Conservation (phyloP, 2,113 vertebrate genomes). For the Mungos mungo region DNA sequence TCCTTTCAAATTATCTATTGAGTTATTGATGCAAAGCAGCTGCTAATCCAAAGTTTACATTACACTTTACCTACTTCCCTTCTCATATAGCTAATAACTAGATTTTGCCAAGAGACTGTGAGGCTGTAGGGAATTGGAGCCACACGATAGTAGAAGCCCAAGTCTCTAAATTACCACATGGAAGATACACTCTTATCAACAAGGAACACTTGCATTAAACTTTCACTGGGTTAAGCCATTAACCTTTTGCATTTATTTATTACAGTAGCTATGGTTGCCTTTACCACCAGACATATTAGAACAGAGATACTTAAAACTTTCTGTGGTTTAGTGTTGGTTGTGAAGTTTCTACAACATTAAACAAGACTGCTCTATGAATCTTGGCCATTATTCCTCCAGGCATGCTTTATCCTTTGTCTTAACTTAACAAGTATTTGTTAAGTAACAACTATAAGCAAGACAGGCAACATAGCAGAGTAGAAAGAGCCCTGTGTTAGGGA, state of each 20-base stretch:
- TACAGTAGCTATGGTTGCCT: neutral
- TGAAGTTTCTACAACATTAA: neutral
- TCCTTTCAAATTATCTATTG: neutral
- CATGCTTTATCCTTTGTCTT: neutral
- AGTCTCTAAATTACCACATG: neutral
- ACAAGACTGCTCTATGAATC: neutral
- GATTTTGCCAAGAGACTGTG: constrained; percentile 14
- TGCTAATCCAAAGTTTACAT: neutral
- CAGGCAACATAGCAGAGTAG: neutral
- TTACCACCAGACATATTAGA: neutral
- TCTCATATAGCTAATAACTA: neutral
- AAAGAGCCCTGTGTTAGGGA: neutral
- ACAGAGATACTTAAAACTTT: neutral
- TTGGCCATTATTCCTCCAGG: neutral
- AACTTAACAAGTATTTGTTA: neutral
- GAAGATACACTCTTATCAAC: neutral
- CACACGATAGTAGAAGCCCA: neutral
- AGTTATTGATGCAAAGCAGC: constrained; percentile 34
- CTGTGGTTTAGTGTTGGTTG: neutral
- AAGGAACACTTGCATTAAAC: neutral
- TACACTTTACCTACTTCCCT: neutral
- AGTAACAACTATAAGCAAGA: neutral
- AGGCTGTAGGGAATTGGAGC: neutral
- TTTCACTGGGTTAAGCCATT: neutral
- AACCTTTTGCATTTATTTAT: neutral